Conservation (phyloP, 1,140 invertebrate species). For the Diploscapter pachys region DNA sequence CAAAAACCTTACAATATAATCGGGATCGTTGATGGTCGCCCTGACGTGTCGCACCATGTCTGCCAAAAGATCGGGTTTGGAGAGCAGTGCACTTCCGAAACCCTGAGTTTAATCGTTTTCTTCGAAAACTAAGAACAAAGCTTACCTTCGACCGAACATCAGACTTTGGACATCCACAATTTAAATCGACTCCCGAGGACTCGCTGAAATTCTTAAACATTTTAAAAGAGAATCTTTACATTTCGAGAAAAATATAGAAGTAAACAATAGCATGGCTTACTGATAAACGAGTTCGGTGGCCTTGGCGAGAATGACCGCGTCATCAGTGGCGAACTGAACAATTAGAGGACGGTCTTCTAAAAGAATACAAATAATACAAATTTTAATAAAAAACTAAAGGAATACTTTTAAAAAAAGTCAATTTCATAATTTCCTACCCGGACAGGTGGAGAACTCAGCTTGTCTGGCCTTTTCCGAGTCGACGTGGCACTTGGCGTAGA, state of each 20-base stretch:
- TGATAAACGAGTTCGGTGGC: conserved; percentile 78
- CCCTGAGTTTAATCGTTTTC: conserved; percentile 60
- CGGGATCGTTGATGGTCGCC: conserved; percentile 24
- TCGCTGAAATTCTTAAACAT: conserved; percentile 63
- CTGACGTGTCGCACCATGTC: conserved; percentile 38
- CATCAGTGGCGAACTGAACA: conserved; percentile 89
- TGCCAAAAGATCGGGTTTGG: conserved; percentile 75
- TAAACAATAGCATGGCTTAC: conserved; percentile 63
- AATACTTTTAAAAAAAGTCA: too few relatives aligned
- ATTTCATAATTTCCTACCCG: conserved; percentile 24
- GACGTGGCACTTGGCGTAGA: conserved; percentile 85
- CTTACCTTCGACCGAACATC: conserved; percentile 70
- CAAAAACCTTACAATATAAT: conserved; percentile 26
- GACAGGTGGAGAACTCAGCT: conserved; percentile 80
- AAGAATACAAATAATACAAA: conserved; percentile 6
- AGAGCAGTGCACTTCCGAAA: conserved; percentile 79
- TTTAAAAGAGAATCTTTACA: neutral
- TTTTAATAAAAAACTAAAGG: too few relatives aligned
- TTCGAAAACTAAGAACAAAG: too few relatives aligned
- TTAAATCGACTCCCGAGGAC: conserved; percentile 85
- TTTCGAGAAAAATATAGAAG: too few relatives aligned
- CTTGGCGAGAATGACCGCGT: conserved; percentile 75
- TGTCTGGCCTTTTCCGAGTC: conserved; percentile 79
- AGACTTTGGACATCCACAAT: conserved; percentile 91
- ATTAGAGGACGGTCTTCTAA: conserved; percentile 75